Evolutionary conservation across 2,797 vertebrate genomes (phyloP).

Genomic region (Anomalospiza imberbis): DNA sequence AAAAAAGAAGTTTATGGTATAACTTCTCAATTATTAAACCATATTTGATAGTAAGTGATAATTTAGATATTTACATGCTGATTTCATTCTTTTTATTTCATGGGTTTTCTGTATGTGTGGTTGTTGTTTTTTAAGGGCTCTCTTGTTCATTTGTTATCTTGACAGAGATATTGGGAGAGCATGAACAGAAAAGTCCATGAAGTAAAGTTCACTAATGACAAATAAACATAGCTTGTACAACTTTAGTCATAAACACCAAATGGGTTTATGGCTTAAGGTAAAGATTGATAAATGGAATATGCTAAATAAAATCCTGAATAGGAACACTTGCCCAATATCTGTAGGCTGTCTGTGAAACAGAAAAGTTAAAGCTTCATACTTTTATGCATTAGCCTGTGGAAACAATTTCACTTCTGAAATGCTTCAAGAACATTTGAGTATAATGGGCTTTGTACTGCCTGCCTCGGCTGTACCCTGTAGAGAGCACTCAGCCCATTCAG

Average conservation of each 20-base stretch:
- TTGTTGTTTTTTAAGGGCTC: not conserved
- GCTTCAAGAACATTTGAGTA: constrained; percentile 77
- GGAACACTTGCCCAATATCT: constrained; percentile 57
- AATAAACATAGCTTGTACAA: constrained; percentile 44
- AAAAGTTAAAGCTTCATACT: constrained; percentile 66
- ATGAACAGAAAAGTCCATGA: not conserved
- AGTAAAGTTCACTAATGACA: constrained; percentile 59
- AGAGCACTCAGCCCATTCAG: constrained; percentile 79
- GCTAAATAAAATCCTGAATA: constrained; percentile 72
- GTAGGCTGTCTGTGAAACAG: constrained; percentile 71
- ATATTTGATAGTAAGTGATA: not conserved
- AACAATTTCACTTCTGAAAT: constrained; percentile 79
- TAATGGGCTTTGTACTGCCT: constrained; percentile 84
- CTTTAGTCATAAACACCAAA: constrained; percentile 66
- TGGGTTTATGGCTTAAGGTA: constrained; percentile 82
- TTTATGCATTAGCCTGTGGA: constrained; percentile 81
- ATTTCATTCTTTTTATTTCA: not conserved
- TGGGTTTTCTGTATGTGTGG: not conserved
- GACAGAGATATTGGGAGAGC: not conserved
- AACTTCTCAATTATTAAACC: not conserved
- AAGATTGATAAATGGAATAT: constrained; percentile 83
- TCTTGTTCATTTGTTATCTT: not conserved
- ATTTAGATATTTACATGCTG: not conserved
- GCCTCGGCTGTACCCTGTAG: constrained; percentile 79
- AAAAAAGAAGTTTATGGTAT: not conserved